A percentile compares a stretch with the other conserved stretches of the same genome.
phyloP scores from a whole-genome alignment of 2,113 vertebrate genomes.

The Oncorhynchus kisutch region DNA sequence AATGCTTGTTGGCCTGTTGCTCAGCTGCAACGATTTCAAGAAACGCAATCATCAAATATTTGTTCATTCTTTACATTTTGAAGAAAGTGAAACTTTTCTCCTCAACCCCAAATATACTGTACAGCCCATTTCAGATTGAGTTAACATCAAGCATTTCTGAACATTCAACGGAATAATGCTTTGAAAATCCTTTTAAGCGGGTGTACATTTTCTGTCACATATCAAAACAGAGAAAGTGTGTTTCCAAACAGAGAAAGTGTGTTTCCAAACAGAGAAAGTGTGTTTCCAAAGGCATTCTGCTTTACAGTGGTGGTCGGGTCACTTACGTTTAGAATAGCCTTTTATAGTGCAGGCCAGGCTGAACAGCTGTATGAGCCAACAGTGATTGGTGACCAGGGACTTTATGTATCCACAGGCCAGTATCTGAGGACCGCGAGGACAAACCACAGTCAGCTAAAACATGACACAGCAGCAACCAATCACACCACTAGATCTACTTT shows the following conservation, averaged over 20 bases:
- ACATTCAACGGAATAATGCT: neutral
- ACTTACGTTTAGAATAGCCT: constrained; percentile 71
- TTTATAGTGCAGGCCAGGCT: constrained; percentile 85
- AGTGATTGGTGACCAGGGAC: constrained; percentile 83
- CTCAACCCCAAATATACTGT: no score
- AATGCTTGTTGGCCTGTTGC: constrained; percentile 67
- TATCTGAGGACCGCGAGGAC: constrained; percentile 74
- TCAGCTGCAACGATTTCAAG: constrained; percentile 64
- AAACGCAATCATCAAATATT: no score
- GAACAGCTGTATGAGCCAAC: constrained; percentile 93
- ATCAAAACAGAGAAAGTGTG: no score
- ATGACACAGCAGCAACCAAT: neutral
- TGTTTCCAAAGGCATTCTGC: neutral
- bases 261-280: no score
- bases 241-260: no score
- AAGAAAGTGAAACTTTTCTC: no score
- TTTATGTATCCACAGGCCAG: constrained; percentile 92
- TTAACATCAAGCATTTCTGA: no score
- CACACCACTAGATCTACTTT: no score
- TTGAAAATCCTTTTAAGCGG: neutral
- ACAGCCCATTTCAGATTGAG: no score
- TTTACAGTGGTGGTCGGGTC: neutral
- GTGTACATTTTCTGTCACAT: neutral
- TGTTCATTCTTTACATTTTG: no score
- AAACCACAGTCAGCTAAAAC: neutral